Evolutionary conservation across 1,140 invertebrate genomes (phyloP).

Genomic region (Ephestia elutella): DNA sequence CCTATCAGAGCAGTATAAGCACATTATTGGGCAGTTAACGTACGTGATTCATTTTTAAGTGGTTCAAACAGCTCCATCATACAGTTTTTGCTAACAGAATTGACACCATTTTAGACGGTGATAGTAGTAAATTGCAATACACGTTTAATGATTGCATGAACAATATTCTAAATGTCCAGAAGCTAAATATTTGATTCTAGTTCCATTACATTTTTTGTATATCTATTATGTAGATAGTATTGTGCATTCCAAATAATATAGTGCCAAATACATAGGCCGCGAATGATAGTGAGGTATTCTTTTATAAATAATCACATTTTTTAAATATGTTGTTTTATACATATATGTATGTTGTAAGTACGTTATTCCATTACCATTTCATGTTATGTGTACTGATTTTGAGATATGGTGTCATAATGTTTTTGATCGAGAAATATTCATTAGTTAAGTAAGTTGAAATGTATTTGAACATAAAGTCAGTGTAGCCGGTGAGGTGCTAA

Average conservation of each 20-base stretch:
- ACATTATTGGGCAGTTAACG: neutral
- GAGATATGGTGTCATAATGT: constrained; percentile 46
- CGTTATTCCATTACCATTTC: constrained; percentile 40
- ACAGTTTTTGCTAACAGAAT: neutral
- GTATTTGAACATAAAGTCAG: constrained; percentile 41
- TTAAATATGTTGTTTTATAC: constrained; percentile 43
- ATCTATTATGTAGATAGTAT: constrained; percentile 57
- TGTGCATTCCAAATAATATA: constrained; percentile 67
- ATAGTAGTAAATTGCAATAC: constrained; percentile 29
- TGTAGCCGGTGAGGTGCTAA: constrained; percentile 67
- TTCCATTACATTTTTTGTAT: constrained; percentile 43
- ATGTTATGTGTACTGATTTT: constrained; percentile 48
- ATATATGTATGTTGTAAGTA: constrained; percentile 41
- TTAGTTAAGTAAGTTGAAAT: constrained; percentile 42
- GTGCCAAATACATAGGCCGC: constrained; percentile 64
- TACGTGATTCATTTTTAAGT: neutral
- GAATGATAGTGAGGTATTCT: constrained; percentile 35
- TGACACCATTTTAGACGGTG: constrained; percentile 6
- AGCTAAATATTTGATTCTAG: constrained; percentile 26
- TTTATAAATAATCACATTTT: constrained; percentile 59
- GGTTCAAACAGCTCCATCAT: neutral
- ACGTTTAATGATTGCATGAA: constrained; percentile 17
- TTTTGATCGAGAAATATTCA: constrained; percentile 34
- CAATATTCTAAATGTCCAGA: constrained; percentile 37
- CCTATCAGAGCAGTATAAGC: no score